Evolutionary conservation across 2,888 invertebrate genomes (phyloP).

Genomic region (Hyposoter didymator): DNA sequence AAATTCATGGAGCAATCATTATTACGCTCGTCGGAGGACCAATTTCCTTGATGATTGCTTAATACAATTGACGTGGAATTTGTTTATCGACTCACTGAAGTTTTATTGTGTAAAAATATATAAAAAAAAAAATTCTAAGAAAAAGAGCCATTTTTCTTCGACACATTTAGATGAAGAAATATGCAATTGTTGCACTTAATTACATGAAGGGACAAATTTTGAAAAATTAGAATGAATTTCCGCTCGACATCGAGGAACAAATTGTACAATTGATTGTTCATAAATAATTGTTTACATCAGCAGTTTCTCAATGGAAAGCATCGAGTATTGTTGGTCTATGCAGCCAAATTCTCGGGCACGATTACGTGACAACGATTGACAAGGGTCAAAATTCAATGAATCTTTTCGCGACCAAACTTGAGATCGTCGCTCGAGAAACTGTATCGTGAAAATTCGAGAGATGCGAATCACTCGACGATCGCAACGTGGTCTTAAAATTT

Average conservation of each 20-base stretch:
- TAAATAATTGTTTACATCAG: neutral
- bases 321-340: neutral
- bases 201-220: neutral
- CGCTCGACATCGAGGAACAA: neutral
- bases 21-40: neutral
- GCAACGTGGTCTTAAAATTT: neutral
- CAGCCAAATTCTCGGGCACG: neutral
- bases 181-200: too few relatives aligned
- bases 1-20: too few relatives aligned
- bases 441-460: neutral
- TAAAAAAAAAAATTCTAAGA: too few relatives aligned
- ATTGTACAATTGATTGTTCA: neutral
- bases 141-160: too few relatives aligned
- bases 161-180: too few relatives aligned
- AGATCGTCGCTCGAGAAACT: neutral
- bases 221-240: neutral
- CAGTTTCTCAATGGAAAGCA: neutral
- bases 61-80: too few relatives aligned
- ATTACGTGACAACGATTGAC: neutral
- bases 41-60: neutral
- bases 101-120: too few relatives aligned
- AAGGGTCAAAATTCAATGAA: neutral
- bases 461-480: neutral
- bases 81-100: too few relatives aligned
- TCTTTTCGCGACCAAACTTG: neutral